These are phyloP conservation scores for Colostygia pectinataria DNA, from an alignment of 2,888 invertebrate species.

Conservation along the genomic window DNA sequence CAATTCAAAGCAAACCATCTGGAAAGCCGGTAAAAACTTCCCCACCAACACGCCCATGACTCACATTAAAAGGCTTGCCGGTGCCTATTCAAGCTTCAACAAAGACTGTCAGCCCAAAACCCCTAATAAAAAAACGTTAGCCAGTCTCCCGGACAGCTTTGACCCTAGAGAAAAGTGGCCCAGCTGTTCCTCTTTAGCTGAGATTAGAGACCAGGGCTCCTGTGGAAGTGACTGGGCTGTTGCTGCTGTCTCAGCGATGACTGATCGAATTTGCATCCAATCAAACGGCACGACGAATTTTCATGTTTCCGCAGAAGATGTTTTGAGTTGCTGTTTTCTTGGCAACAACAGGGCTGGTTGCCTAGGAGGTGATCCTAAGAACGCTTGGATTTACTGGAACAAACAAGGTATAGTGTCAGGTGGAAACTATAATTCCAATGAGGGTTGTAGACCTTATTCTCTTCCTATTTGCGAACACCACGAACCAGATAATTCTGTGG, in stretches of 20 bases:
- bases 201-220: slow-evolving; percentile 92
- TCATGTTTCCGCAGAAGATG: slow-evolving; percentile 92
- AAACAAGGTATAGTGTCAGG: slow-evolving; percentile 17
- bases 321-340: slow-evolving; percentile 86
- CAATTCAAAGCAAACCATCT: slow-evolving; percentile 85
- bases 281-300: slow-evolving; percentile 87
- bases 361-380: slow-evolving; percentile 3
- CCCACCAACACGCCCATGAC: slow-evolving; percentile 78
- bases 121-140: slow-evolving; percentile 58
- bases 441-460: slow-evolving; percentile 18
- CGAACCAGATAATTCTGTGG: slow-evolving; percentile 83
- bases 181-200: slow-evolving; percentile 90
- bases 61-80: slow-evolving; percentile 83
- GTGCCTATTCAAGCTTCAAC: slow-evolving; percentile 81
- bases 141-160: slow-evolving; percentile 88
- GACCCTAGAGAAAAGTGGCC: slow-evolving; percentile 92
- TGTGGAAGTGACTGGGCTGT: slow-evolving; percentile 98
- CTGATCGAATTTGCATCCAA: slow-evolving; percentile 92
- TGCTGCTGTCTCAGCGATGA: slow-evolving; percentile 83
- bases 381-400: slow-evolving; percentile 12
- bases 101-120: slow-evolving; percentile 27
- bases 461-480: slow-evolving; percentile 96
- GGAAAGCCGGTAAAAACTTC: slow-evolving; percentile 92
- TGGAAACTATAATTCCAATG: slow-evolving; percentile 15
- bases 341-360: too few relatives aligned